Evolutionary conservation across 2,888 invertebrate genomes (phyloP).

Genomic region (Xestobium rufovillosum): DNA sequence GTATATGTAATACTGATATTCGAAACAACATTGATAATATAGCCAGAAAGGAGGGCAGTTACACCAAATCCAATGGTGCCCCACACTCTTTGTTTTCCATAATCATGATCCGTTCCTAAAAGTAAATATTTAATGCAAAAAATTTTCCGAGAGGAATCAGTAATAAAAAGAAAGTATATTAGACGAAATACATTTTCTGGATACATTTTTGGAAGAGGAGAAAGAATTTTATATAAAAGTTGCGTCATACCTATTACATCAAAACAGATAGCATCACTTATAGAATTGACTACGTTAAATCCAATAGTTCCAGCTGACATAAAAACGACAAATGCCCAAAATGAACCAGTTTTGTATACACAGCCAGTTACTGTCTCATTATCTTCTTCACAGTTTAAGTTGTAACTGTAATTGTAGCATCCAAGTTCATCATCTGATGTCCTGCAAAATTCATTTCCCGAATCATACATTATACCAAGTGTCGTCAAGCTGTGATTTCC

Average conservation of each 20-base stretch:
- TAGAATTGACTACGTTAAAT: slow-evolving; percentile 77
- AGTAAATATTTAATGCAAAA: slow-evolving; percentile 13
- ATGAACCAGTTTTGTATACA: slow-evolving; percentile 55
- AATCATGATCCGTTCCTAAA: slow-evolving; percentile 61
- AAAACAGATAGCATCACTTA: slow-evolving; percentile 86
- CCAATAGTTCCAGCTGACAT: slow-evolving; percentile 70
- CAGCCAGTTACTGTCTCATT: slow-evolving; percentile 30
- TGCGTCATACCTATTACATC: slow-evolving; percentile 64
- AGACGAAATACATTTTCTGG: too few relatives aligned
- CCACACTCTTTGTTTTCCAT: slow-evolving; percentile 75
- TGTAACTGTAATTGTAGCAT: slow-evolving; percentile 21
- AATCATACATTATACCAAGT: slow-evolving; percentile 1
- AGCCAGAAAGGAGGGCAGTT: slow-evolving; percentile 64
- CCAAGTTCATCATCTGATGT: slow-evolving; percentile 3
- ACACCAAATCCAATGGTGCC: slow-evolving; percentile 74
- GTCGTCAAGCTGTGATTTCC: background rate
- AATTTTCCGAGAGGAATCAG: slow-evolving; percentile 3
- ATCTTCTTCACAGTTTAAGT: slow-evolving; percentile 32
- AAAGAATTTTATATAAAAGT: slow-evolving; percentile 1
- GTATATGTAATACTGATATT: slow-evolving; percentile 53
- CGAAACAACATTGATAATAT: slow-evolving; percentile 60
- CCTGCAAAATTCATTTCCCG: background rate
- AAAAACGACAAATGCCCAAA: slow-evolving; percentile 67
- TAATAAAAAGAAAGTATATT: too few relatives aligned
- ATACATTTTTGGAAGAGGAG: too few relatives aligned